These are phyloP conservation scores for Ormyrus rosae DNA, from an alignment of 2,888 invertebrate genomes.

Conservation along the genomic window DNA sequence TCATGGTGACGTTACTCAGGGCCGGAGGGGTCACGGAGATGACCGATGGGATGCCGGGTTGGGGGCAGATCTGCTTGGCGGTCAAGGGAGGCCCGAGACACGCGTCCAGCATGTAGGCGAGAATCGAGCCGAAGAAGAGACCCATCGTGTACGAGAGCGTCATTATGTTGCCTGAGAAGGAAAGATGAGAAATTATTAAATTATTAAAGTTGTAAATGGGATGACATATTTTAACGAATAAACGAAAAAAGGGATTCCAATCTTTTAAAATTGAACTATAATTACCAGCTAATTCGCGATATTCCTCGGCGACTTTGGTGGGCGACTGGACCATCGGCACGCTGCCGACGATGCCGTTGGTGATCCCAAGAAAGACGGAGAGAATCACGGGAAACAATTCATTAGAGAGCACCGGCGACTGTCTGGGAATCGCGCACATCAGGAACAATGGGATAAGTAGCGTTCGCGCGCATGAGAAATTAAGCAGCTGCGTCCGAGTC, in stretches of 20 bases:
- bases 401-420: slow-evolving; percentile 82
- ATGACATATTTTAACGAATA: neutral
- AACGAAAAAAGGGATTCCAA: too few species aligned
- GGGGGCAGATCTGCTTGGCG: slow-evolving; percentile 69
- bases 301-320: slow-evolving; percentile 88
- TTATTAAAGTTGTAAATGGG: neutral
- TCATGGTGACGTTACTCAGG: slow-evolving; percentile 61
- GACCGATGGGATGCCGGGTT: slow-evolving; percentile 59
- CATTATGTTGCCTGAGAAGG: slow-evolving; percentile 89
- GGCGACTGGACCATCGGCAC: slow-evolving; percentile 96
- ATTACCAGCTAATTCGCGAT: slow-evolving; percentile 90
- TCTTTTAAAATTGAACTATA: neutral
- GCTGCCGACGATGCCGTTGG: slow-evolving; percentile 92
- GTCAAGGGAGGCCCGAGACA: slow-evolving; percentile 70
- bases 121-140: slow-evolving; percentile 87
- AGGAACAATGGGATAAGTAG: slow-evolving; percentile 88
- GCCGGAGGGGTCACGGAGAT: slow-evolving; percentile 12
- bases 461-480: slow-evolving; percentile 85
- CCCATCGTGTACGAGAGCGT: slow-evolving; percentile 93
- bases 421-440: slow-evolving; percentile 88
- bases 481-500: slow-evolving; percentile 87
- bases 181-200: neutral
- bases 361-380: slow-evolving; percentile 85
- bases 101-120: slow-evolving; percentile 86
- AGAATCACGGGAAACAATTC: slow-evolving; percentile 83